These are phyloP conservation scores for Brachyptera risi DNA, from an alignment of 2,888 invertebrate species.

Conservation along the genomic window DNA sequence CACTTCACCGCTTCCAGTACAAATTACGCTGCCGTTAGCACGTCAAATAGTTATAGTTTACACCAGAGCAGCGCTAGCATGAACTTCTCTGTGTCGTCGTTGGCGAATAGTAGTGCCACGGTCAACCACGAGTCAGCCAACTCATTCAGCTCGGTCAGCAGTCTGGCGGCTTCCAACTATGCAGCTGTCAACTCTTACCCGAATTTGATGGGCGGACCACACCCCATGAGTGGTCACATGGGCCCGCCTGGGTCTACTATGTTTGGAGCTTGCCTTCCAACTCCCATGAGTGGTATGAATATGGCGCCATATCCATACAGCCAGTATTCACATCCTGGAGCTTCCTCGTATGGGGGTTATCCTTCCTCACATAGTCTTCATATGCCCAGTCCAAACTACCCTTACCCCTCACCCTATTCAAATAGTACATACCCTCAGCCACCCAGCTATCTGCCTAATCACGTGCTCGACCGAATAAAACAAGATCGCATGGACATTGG, in stretches of 20 bases:
- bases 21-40: conserved; percentile 37
- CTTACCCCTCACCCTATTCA: conserved; percentile 50
- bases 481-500: conserved; percentile 50
- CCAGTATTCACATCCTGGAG: conserved; percentile 41
- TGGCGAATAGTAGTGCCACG: conserved; percentile 40
- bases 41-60: conserved; percentile 35
- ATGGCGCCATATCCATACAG: conserved; percentile 42
- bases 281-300: conserved; percentile 36
- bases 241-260: conserved; percentile 27
- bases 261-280: conserved; percentile 35
- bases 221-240: conserved; percentile 41
- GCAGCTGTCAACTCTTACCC: conserved; percentile 43
- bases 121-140: conserved; percentile 35
- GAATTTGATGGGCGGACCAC: conserved; percentile 46
- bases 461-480: conserved; percentile 50
- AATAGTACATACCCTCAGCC: conserved; percentile 41
- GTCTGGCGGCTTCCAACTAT: conserved; percentile 45
- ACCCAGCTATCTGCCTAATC: conserved; percentile 43
- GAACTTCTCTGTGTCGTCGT: conserved; percentile 42
- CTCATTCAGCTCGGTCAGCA: conserved; percentile 47
- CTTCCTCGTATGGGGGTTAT: conserved; percentile 35
- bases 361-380: conserved; percentile 56
- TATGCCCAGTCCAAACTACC: conserved; percentile 66
- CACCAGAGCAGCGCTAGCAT: conserved; percentile 36
- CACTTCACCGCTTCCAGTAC: no score